These are phyloP conservation scores for Drosophila nigricruria DNA, from an alignment of 2,888 invertebrate genomes.

Conservation along the genomic window DNA sequence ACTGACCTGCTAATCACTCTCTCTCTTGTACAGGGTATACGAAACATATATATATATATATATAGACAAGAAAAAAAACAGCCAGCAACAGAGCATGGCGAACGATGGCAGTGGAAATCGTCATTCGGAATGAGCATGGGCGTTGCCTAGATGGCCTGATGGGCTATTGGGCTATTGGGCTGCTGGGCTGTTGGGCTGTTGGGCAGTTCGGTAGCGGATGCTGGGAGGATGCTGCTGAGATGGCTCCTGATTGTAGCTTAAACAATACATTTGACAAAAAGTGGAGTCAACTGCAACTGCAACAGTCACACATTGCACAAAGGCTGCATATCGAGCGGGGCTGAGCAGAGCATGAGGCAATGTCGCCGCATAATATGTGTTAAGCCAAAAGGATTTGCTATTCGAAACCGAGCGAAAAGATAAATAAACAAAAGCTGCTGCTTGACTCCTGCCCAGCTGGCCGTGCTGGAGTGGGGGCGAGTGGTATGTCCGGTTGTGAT, in stretches of 20 bases:
- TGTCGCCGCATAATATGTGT: slow-evolving; percentile 77
- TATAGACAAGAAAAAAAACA: slow-evolving; percentile 5
- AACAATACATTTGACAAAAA: slow-evolving; percentile 81
- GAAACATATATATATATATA: not conserved
- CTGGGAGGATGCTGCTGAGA: slow-evolving; percentile 18
- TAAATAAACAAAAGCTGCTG: slow-evolving; percentile 78
- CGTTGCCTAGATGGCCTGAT: slow-evolving; percentile 6
- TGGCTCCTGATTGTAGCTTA: slow-evolving; percentile 53
- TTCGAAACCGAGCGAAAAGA: slow-evolving; percentile 80
- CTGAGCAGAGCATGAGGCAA: slow-evolving; percentile 22
- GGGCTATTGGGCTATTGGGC: not conserved
- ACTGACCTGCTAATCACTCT: no score
- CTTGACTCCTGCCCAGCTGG: slow-evolving; percentile 25
- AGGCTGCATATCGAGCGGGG: slow-evolving; percentile 29
- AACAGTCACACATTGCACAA: slow-evolving; percentile 75
- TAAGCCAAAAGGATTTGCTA: slow-evolving; percentile 81
- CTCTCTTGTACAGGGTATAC: not conserved
- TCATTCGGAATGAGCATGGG: slow-evolving; percentile 19
- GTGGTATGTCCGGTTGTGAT: slow-evolving; percentile 27
- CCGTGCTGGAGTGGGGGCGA: slow-evolving; percentile 21
- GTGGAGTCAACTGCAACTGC: slow-evolving; percentile 80
- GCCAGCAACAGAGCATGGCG: slow-evolving; percentile 42
- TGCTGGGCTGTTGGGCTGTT: not conserved
- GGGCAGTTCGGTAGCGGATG: slow-evolving; percentile 4
- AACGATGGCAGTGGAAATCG: slow-evolving; percentile 37